A percentile compares a stretch with the other conserved stretches of the same genome.
These are phyloP conservation scores for Archips xylosteana DNA, from an alignment of 2,888 invertebrate genomes.

Conservation along the genomic window DNA sequence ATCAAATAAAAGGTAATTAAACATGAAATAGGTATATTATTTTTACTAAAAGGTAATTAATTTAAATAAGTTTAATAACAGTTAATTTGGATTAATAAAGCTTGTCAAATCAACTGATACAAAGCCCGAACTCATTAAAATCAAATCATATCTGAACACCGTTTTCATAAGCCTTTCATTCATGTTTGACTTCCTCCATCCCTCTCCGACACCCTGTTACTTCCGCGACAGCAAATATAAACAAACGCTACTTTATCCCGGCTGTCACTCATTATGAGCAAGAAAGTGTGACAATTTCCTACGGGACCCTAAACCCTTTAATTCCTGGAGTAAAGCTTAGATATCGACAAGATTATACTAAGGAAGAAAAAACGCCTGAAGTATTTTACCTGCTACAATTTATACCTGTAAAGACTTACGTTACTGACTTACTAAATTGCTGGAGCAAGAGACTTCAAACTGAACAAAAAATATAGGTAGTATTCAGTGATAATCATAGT, in stretches of 20 bases:
- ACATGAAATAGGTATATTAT: too few relatives aligned
- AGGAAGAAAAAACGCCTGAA: neutral
- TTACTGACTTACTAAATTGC: too few relatives aligned
- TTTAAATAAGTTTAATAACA: too few relatives aligned
- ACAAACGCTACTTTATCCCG: conserved; percentile 31
- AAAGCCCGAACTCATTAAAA: neutral
- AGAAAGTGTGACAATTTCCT: conserved; percentile 42
- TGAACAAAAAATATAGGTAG: too few relatives aligned
- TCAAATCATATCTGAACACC: neutral
- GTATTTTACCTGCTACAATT: too few relatives aligned
- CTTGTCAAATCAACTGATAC: neutral
- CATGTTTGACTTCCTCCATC: conserved; percentile 6
- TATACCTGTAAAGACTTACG: too few relatives aligned
- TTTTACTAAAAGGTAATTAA: too few relatives aligned
- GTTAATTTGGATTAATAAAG: neutral
- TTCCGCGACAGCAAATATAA: conserved; percentile 22
- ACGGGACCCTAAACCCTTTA: conserved; percentile 40
- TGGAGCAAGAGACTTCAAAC: too few relatives aligned
- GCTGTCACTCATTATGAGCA: conserved; percentile 37
- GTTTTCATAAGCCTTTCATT: neutral
- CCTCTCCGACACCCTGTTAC: conserved; percentile 22
- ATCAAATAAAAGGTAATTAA: too few relatives aligned
- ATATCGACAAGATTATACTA: conserved; percentile 1
- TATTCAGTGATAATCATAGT: too few relatives aligned
- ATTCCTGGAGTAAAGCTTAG: conserved; percentile 23